Evolutionary conservation across 2,888 invertebrate genomes (phyloP).

Genomic region (Julus scanicus): DNA sequence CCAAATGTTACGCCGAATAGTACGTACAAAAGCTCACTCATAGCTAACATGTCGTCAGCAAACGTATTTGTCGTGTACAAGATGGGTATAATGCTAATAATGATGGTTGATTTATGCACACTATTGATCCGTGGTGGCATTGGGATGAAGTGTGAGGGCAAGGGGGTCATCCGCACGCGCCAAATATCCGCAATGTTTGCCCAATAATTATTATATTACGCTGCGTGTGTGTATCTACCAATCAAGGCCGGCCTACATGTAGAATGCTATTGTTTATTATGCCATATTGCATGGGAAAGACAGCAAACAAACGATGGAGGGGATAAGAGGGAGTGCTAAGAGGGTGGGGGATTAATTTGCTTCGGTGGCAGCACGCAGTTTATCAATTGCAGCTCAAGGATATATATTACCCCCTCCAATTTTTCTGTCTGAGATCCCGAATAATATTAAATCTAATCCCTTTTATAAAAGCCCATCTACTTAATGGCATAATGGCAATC

Average conservation of each 20-base stretch:
- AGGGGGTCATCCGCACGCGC: background rate
- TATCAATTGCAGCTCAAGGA: slow-evolving; percentile 1
- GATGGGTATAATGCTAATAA: too few relatives aligned
- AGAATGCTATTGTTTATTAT: background rate
- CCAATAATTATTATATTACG: background rate
- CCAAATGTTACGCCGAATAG: too few relatives aligned
- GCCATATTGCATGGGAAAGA: slow-evolving; percentile 1
- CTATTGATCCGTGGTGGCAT: background rate
- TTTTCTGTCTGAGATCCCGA: background rate
- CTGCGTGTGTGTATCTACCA: background rate
- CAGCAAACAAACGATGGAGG: background rate
- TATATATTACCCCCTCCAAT: slow-evolving; percentile 1
- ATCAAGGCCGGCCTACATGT: background rate
- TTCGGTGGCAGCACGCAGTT: slow-evolving; percentile 1
- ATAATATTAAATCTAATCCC: slow-evolving; percentile 1
- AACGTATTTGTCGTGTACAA: too few relatives aligned
- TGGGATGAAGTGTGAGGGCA: background rate
- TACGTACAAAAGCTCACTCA: too few relatives aligned
- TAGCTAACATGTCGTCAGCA: too few relatives aligned
- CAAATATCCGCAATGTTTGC: background rate
- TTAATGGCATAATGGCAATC: background rate
- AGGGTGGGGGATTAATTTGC: background rate
- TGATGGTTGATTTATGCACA: background rate
- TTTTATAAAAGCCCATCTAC: background rate
- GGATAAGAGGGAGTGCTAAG: too few relatives aligned